A percentile compares a stretch with the other conserved stretches of the same genome.
phyloP scores from a whole-genome alignment of 2,888 invertebrate species.

The Cyclophora albipunctata region DNA sequence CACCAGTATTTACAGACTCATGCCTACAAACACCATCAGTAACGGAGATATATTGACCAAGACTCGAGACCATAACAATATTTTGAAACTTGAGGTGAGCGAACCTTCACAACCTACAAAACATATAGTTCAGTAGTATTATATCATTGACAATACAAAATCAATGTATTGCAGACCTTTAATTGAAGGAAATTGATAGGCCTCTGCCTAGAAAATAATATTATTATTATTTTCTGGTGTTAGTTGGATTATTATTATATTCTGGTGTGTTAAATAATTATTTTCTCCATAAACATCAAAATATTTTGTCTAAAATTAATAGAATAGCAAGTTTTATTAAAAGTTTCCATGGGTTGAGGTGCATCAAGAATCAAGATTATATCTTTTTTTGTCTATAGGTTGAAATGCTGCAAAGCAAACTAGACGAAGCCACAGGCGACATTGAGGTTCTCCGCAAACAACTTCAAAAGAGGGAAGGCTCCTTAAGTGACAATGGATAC shows the following conservation, averaged over 20 bases:
- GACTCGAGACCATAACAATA: conserved; percentile 75
- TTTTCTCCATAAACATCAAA: too few species aligned
- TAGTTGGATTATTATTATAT: too few species aligned
- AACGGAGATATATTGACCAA: conserved; percentile 75
- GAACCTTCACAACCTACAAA: not conserved
- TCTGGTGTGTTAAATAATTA: too few species aligned
- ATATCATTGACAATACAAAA: not conserved
- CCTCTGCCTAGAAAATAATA: too few species aligned
- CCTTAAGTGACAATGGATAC: conserved; percentile 24
- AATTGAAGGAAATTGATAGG: too few species aligned
- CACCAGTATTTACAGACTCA: conserved; percentile 40
- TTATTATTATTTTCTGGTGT: too few species aligned
- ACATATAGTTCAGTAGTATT: not conserved
- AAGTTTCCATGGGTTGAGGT: too few species aligned
- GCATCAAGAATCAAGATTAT: too few species aligned
- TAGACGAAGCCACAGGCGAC: conserved; percentile 82
- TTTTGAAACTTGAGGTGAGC: conserved; percentile 67
- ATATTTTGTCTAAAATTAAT: too few species aligned
- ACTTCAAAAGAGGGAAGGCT: conserved; percentile 40
- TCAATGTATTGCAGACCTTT: too few species aligned
- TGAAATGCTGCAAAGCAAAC: conserved; percentile 81
- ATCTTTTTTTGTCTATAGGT: conserved; percentile 43
- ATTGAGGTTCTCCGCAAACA: conserved; percentile 77
- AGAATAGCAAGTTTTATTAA: too few species aligned
- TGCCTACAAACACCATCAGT: conserved; percentile 61